Evolutionary conservation across 2,888 invertebrate genomes (phyloP).

Genomic region (Drosophila falleni): DNA sequence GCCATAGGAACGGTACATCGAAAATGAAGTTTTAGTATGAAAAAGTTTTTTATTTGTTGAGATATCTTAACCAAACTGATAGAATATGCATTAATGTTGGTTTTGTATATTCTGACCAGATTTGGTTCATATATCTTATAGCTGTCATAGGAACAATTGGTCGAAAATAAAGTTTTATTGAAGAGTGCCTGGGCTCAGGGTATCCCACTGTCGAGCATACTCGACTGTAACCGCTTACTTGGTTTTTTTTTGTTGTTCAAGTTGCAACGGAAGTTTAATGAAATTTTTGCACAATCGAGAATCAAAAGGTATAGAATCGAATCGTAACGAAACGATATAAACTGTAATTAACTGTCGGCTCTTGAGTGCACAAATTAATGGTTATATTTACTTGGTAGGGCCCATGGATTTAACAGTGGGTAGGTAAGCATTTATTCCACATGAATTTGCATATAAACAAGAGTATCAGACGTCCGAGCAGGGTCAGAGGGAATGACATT

Average conservation of each 20-base stretch:
- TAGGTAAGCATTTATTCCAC: conserved; percentile 62
- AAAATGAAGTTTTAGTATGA: too few relatives aligned
- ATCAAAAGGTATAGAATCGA: conserved; percentile 17
- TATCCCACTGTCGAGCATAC: too few relatives aligned
- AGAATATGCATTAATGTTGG: too few relatives aligned
- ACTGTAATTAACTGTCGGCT: conserved; percentile 65
- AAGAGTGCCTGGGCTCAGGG: too few relatives aligned
- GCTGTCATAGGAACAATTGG: too few relatives aligned
- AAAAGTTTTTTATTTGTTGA: too few relatives aligned
- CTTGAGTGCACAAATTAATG: conserved; percentile 36
- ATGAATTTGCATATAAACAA: conserved; percentile 65
- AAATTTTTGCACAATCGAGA: conserved; percentile 46
- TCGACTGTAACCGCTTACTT: too few relatives aligned
- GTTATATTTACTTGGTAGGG: conserved; percentile 2
- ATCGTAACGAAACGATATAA: conserved; percentile 23
- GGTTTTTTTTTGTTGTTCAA: conserved; percentile 8
- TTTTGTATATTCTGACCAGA: too few relatives aligned
- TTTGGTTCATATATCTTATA: too few relatives aligned
- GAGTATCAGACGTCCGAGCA: conserved; percentile 3
- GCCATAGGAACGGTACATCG: too few relatives aligned
- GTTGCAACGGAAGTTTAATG: conserved; percentile 56
- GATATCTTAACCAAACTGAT: too few relatives aligned
- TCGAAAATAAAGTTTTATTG: too few relatives aligned
- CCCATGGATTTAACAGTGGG: conserved; percentile 21
- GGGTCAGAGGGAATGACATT: conserved; percentile 30